Base-by-base conservation (phyloP, 2,797 vertebrate genomes). In the Anabacerthia variegaticeps region DNA sequence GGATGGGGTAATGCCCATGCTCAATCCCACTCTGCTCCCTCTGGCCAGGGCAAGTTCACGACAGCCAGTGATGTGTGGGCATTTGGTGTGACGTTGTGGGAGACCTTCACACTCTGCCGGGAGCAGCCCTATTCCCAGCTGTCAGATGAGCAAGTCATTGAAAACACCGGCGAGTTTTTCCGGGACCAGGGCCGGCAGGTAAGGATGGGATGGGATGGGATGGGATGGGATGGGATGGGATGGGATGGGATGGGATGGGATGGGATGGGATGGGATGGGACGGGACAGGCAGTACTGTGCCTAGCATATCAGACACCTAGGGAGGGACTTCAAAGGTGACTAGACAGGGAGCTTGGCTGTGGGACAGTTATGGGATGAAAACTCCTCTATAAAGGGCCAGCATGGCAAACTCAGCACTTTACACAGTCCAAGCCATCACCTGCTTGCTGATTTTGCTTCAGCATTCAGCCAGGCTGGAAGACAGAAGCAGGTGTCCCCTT, bases 121-220 rank as follows among this genome's bases (percentile, higher is more conserved):
- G 99, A 99, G 96, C 99, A 99, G 88, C 99, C 99, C 2, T 99
- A 99, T 96, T 99, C 98, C 28, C 99, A 99, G 97, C 98, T 99
- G 85, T 99, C 99, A 0, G 99, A 99, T 0, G 99, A 99, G 95
- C 99, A 99, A 97, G 99, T 99, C 96, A 99, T 99, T 21, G 99
- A 99, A 94, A 99, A 99, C 97, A 99, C 99, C 1, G 99, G 99
- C 48, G 99, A 99, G 97, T 99, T 99, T 97, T 99, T 99, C 98
- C 98, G 99, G 96, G 99, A 99, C 97, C 99, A 99, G 96, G 99
- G 99, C 96, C 98, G 98, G 95, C 99, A 99, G 99, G 99, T 99
- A 91, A 82, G 95, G 9, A 46, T 0, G 3, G 59, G 23, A 27
- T 1, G 18, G 44, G 24, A 19, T 0, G 12, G 46, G 32, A 30